phyloP scores from a whole-genome alignment of 2,113 vertebrate genomes.

The Sapajus apella region DNA sequence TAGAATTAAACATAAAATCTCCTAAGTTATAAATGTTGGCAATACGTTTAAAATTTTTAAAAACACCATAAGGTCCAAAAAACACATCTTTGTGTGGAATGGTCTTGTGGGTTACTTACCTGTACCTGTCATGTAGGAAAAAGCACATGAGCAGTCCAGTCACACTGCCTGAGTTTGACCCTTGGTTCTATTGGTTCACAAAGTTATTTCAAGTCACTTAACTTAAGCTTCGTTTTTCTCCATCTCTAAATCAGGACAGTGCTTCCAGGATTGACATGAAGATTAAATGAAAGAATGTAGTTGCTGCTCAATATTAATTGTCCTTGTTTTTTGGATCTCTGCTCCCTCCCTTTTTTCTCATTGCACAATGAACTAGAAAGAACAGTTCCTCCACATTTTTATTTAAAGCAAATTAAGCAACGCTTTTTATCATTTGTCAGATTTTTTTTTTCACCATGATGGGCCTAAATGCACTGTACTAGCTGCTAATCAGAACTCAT shows the following conservation, averaged over 20 bases:
- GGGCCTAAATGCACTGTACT: neutral
- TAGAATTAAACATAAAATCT: neutral
- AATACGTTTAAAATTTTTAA: neutral
- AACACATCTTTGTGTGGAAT: neutral
- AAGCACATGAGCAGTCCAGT: neutral
- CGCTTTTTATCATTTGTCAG: neutral
- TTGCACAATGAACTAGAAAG: constrained; percentile 39
- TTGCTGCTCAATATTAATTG: neutral
- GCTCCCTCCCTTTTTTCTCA: neutral
- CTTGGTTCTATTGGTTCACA: neutral
- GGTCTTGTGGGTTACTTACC: neutral
- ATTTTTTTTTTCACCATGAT: neutral
- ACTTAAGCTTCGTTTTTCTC: neutral
- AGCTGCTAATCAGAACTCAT: neutral
- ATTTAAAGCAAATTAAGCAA: constrained; percentile 14
- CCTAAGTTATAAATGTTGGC: neutral
- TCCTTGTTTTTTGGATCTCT: neutral
- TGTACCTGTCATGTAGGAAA: neutral
- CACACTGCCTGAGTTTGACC: neutral
- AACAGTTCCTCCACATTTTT: neutral
- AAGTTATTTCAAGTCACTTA: neutral
- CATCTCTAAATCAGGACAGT: neutral
- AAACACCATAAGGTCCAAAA: neutral
- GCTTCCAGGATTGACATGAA: neutral
- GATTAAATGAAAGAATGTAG: neutral